phyloP scores from a whole-genome alignment of 2,888 invertebrate genomes.

The Lamproptera curius region DNA sequence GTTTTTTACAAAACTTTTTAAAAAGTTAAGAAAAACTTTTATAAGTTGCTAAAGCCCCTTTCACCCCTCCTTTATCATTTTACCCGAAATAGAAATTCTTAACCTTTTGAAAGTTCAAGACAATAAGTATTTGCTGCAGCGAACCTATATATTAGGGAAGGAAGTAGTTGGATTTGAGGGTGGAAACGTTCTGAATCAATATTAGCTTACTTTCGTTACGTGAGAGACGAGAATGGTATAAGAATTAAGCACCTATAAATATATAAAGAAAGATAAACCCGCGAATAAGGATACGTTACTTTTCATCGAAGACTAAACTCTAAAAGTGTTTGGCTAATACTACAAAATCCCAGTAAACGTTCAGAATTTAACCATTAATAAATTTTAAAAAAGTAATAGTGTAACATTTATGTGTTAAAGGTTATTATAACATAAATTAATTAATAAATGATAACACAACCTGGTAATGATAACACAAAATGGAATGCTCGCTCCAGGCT shows the following conservation, averaged over 20 bases:
- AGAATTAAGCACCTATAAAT: constrained; percentile 39
- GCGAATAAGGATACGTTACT: constrained; percentile 15
- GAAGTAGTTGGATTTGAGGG: constrained; percentile 20
- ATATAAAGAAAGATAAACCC: constrained; percentile 13
- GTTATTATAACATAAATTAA: too few species aligned
- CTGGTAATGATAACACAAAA: too few species aligned
- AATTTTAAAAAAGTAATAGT: too few species aligned
- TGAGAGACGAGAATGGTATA: constrained; percentile 42
- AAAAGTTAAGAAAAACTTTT: too few species aligned
- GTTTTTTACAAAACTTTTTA: too few species aligned
- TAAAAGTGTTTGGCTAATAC: too few species aligned
- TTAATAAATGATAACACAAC: too few species aligned
- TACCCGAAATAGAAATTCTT: constrained; percentile 37
- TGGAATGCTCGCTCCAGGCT: too few species aligned
- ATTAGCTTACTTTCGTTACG: constrained; percentile 47
- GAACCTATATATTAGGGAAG: constrained; percentile 18
- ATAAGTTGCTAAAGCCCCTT: constrained; percentile 46
- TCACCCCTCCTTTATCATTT: constrained; percentile 37
- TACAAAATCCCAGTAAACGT: too few species aligned
- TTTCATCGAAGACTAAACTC: too few species aligned
- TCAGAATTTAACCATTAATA: too few species aligned
- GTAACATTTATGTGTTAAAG: too few species aligned
- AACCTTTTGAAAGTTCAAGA: constrained; percentile 20
- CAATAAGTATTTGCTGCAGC: constrained; percentile 18
- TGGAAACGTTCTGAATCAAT: constrained; percentile 41